Evolutionary conservation across 2,113 vertebrate species (phyloP), one percentile per base, ranked within the genome.

Genomic region (Tetraodon nigroviridis): DNA sequence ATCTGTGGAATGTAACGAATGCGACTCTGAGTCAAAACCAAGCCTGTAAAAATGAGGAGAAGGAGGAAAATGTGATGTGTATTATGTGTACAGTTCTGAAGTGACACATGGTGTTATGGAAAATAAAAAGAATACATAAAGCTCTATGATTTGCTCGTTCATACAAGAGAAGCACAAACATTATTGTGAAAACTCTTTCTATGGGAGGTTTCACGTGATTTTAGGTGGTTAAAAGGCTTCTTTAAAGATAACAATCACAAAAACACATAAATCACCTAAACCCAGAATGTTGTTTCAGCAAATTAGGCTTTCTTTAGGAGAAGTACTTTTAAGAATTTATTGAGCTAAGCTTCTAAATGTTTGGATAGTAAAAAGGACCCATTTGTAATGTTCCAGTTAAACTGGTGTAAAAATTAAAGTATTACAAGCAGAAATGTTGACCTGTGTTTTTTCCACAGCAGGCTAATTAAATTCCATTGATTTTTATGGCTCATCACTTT

Each of bases 1-100:
- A 71, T 59, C 55, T 70, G 71, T 79, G 77, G 81, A 85, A 84
- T 79, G 75, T 85, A 83, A 79, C 47, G 61, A 66, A 71, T 77
- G 59, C 32, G 8, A 37, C 32, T 37, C 32, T 37, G 32, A 46
- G n/a, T 17, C 44, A 46, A 46, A 46, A 17, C 44, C 15, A 46
- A 46, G n/a, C 15, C 68, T 64, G 64, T 74, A 15, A 72, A 48
- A 8, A 10, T 18, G 2, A 48, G 20, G 17, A 48, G 18, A 3
- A 48, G n/a, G 14, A 17, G 5, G 44, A 75, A 54, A 65, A 54
- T 72, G 24, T 27, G n/a, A 73, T 70, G 58, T 81, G 55, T 67
- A 75, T 73, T 69, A 64, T 71, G 65, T 86, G 84, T 78, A 76
- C 56, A 76, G 68, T 57, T 76, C 62, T 75, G 58, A 69, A 78